Base-by-base conservation (phyloP, 2,797 vertebrate species). In the Hydrocynus forskahlii region DNA sequence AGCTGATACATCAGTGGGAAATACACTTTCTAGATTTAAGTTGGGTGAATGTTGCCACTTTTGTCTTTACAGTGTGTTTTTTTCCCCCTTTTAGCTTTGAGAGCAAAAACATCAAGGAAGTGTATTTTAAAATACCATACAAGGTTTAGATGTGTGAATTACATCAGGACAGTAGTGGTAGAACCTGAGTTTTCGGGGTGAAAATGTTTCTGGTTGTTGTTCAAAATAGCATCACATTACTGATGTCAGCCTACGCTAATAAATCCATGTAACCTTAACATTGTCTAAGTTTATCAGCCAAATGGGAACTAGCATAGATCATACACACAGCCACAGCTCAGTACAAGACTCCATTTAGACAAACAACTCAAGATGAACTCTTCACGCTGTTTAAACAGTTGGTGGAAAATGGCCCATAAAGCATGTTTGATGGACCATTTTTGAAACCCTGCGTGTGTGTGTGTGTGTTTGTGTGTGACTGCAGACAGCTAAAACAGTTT, bases 291-390 rank as follows among this genome's bases (percentile, higher is more conserved):
- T 60, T 60, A 60, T 59, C 57, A 60, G 10, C 7, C 9, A 12
- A 43, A 43, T n/a, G n/a, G 7, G 1, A 60, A 59, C 57, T 12
- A 60, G 1, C 71, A 75, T 14, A 55, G 6, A 14, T 64, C 45
- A 67, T 67, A 59, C 84, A 69, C n/a, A 52, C 21, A 57, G 13
- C 8, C 60, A 74, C 48, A 57, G 43, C 83, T 85, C 86, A 83
- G 86, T 62, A 83, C 40, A 86, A 80, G 59, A 43, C 62, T 87
- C 85, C 83, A 87, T 86, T 83, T 84, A 79, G 68, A 76, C 63
- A 17, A 10, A 52, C 54, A 76, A 86, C 80, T 76, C 23, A 62
- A 79, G 64, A 73, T 82, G 23, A 23, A 17, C 71, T 57, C 69
- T 59, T 72, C 14, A 59, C 23, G 25, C n/a, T 5, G 14, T 45